These are phyloP conservation scores for Rhagium mordax DNA, from an alignment of 2,888 invertebrate species.

Conservation along the genomic window DNA sequence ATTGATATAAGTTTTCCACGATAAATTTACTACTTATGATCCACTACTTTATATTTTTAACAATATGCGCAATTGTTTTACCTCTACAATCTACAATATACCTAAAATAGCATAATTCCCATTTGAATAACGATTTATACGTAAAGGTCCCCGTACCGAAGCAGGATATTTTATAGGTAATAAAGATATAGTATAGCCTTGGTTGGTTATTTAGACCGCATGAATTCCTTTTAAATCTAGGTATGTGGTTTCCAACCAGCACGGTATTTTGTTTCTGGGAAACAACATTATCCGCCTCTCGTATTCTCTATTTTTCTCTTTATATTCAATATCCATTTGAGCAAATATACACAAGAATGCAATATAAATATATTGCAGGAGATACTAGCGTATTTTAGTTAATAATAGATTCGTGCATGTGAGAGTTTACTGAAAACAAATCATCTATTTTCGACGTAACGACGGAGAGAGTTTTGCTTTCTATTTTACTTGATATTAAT, in stretches of 20 bases:
- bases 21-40: too few species aligned
- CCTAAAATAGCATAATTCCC: neutral
- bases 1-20: too few species aligned
- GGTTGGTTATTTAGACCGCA: neutral
- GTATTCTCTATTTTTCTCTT: neutral
- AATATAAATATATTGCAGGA: neutral
- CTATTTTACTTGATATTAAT: neutral
- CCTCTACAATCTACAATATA: too few species aligned
- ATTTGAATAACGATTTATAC: neutral
- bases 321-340: neutral
- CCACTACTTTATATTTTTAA: too few species aligned
- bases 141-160: neutral
- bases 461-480: neutral
- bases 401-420: neutral
- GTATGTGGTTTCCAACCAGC: neutral
- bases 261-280: neutral
- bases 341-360: neutral
- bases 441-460: neutral
- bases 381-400: neutral
- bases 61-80: too few species aligned
- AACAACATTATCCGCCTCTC: neutral
- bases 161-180: neutral
- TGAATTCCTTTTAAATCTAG: neutral
- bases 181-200: neutral
- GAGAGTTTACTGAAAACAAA: neutral